phyloP scores from a whole-genome alignment of 2,888 invertebrate genomes.

The Lasioglossum morio region DNA sequence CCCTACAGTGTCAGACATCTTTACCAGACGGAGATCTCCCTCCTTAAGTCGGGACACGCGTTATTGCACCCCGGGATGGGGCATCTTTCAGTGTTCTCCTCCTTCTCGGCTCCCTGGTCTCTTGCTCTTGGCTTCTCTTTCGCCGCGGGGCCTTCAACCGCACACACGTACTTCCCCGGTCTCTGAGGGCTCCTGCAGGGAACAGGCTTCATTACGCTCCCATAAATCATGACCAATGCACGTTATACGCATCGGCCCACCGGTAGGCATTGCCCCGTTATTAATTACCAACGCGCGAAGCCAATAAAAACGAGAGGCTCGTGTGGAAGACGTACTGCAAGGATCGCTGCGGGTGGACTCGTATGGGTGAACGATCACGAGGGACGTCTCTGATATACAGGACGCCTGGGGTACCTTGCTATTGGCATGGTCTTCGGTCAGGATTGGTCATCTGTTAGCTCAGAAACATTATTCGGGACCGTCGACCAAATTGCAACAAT shows the following conservation, averaged over 20 bases:
- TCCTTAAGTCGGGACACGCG: slow-evolving; percentile 46
- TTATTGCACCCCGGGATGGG: slow-evolving; percentile 62
- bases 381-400: not conserved
- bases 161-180: slow-evolving; percentile 43
- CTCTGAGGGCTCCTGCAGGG: slow-evolving; percentile 64
- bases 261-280: slow-evolving; percentile 62
- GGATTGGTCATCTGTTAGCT: not conserved
- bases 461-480: not conserved
- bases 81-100: slow-evolving; percentile 20
- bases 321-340: slow-evolving; percentile 18
- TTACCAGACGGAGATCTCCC: slow-evolving; percentile 47
- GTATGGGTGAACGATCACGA: not conserved
- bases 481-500: not conserved
- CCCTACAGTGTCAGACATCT: slow-evolving; percentile 38
- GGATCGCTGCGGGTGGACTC: not conserved
- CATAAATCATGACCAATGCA: slow-evolving; percentile 73
- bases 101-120: slow-evolving; percentile 8
- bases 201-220: slow-evolving; percentile 75
- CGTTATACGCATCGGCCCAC: slow-evolving; percentile 58
- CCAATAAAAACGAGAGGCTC: slow-evolving; percentile 63
- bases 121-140: not conserved
- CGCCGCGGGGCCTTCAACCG: slow-evolving; percentile 35
- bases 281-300: slow-evolving; percentile 70
- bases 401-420: not conserved
- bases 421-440: not conserved